phyloP scores from a whole-genome alignment of 2,113 vertebrate genomes.

The Urocitellus parryii region DNA sequence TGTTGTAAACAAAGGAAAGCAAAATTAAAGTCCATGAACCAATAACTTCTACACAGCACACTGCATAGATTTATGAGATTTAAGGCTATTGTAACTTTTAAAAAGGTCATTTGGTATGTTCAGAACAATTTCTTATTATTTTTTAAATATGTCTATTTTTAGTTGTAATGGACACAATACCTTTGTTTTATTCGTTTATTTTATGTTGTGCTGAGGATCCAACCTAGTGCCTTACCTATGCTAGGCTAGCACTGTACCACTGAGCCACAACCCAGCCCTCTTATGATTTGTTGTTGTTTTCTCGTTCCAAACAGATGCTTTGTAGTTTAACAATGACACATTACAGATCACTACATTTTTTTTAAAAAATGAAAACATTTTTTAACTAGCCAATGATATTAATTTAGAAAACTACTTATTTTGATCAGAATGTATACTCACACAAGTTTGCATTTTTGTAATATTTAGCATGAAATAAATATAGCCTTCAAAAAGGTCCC shows the following conservation, averaged over 20 bases:
- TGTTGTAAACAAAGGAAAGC: background rate
- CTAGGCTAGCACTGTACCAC: too few species aligned
- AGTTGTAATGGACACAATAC: too few species aligned
- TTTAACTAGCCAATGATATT: background rate
- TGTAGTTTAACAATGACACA: background rate
- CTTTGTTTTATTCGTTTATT: too few species aligned
- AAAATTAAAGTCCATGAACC: background rate
- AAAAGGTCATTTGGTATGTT: background rate
- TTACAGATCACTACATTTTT: background rate
- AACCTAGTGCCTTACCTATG: too few species aligned
- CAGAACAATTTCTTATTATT: background rate
- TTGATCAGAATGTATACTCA: background rate
- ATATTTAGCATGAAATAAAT: background rate
- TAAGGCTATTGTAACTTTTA: background rate
- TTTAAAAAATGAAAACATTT: background rate
- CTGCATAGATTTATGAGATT: background rate
- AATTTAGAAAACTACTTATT: background rate
- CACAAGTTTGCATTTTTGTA: background rate
- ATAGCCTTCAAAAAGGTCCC: background rate
- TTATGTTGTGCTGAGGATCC: too few species aligned
- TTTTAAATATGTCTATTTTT: too few species aligned
- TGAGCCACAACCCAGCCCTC: too few species aligned
- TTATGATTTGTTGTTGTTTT: background rate
- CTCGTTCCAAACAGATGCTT: background rate
- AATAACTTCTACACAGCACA: rapidly evolving